A percentile compares a stretch with the other conserved stretches of the same genome.
These are phyloP conservation scores for Dissostichus mawsoni DNA, from an alignment of 2,113 vertebrate species.

Conservation along the genomic window DNA sequence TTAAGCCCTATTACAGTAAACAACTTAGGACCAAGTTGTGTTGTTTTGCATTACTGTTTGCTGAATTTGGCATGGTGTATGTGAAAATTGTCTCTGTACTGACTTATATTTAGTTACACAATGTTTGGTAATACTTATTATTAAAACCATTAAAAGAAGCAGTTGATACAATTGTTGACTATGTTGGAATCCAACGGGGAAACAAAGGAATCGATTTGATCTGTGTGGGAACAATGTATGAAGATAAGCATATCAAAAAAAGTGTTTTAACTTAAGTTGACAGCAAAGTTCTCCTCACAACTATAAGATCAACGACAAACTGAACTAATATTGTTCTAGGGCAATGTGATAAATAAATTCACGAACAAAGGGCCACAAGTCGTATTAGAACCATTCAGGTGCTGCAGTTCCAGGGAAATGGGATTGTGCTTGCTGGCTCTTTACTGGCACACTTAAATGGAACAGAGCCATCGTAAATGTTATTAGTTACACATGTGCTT, in stretches of 20 bases:
- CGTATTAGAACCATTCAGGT: not conserved
- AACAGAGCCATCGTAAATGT: not conserved
- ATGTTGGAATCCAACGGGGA: not conserved
- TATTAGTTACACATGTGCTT: not conserved
- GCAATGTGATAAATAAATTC: too few relatives aligned
- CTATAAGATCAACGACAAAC: too few relatives aligned
- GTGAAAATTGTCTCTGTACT: not conserved
- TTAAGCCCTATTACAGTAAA: slow-evolving; percentile 32
- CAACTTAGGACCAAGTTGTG: not conserved
- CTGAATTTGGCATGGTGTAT: not conserved
- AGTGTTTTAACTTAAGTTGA: too few relatives aligned
- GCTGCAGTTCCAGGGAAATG: not conserved
- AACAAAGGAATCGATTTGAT: not conserved
- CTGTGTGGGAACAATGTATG: too few relatives aligned
- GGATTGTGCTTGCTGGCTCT: not conserved
- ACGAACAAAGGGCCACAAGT: too few relatives aligned
- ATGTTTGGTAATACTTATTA: not conserved
- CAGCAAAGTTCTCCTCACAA: too few relatives aligned
- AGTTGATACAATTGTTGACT: not conserved
- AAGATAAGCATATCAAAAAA: too few relatives aligned
- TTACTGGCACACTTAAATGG: not conserved
- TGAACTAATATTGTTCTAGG: too few relatives aligned
- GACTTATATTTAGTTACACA: not conserved
- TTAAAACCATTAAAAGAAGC: not conserved
- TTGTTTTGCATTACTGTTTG: not conserved